Percentiles rank a stretch among this genome's conserved stretches.
These are phyloP conservation scores for Natrix natrix DNA, from an alignment of 2,797 vertebrate genomes.

Conservation along the genomic window DNA sequence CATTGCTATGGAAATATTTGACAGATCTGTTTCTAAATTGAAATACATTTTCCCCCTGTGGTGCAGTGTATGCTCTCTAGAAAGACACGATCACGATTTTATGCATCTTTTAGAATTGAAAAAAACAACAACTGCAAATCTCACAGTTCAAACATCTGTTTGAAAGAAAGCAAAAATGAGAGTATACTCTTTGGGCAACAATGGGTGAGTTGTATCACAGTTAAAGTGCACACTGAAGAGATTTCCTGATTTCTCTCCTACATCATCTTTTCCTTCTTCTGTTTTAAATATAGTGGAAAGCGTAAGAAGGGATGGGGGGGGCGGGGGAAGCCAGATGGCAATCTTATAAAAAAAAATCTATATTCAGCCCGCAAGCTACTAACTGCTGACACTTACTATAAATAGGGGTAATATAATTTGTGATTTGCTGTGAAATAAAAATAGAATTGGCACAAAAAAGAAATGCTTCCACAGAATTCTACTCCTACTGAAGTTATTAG, in stretches of 20 bases:
- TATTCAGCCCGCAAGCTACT: background rate
- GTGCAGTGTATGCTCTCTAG: background rate
- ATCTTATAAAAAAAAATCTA: background rate
- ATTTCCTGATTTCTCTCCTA: background rate
- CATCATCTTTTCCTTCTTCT: background rate
- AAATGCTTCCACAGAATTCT: background rate
- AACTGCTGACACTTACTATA: background rate
- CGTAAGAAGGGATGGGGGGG: background rate
- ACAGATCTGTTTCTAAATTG: background rate
- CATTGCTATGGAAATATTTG: background rate
- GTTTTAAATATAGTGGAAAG: background rate
- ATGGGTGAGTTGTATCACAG: background rate
- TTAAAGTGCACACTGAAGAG: background rate
- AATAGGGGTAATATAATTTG: slow-evolving; percentile 26
- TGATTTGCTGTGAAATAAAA: slow-evolving; percentile 46
- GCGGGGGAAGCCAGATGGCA: background rate
- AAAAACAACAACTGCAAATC: background rate
- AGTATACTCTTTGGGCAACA: background rate
- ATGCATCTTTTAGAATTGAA: background rate
- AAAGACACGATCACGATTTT: background rate
- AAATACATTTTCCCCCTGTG: background rate
- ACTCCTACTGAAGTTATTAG: background rate
- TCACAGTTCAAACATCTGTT: background rate
- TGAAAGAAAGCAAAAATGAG: background rate
- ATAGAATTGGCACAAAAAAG: background rate